A percentile compares a stretch with the other conserved stretches of the same genome.
These are phyloP conservation scores for Engystomops pustulosus DNA, from an alignment of 2,113 vertebrate genomes.

Conservation along the genomic window DNA sequence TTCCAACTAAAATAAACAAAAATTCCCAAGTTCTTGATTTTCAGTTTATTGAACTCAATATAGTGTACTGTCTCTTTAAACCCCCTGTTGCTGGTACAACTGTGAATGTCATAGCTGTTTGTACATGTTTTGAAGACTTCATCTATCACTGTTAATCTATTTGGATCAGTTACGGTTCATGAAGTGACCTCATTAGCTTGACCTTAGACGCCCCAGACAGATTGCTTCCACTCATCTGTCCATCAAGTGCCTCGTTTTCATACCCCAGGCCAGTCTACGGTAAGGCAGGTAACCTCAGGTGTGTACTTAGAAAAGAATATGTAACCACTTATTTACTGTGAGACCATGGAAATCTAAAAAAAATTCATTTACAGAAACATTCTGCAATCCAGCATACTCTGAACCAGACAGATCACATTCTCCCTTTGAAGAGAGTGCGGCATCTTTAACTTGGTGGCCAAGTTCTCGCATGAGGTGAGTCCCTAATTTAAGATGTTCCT, in stretches of 20 bases:
- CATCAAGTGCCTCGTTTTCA: constrained; percentile 21
- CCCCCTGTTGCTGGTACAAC: not conserved
- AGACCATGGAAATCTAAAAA: too few species aligned
- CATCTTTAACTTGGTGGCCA: too few species aligned
- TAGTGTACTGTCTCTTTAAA: not conserved
- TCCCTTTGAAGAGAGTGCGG: too few species aligned
- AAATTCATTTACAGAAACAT: too few species aligned
- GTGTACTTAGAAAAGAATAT: too few species aligned
- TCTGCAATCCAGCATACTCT: too few species aligned
- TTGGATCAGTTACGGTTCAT: constrained; percentile 32
- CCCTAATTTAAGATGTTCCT: too few species aligned
- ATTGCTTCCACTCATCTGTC: constrained; percentile 20
- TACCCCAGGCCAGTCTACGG: not conserved
- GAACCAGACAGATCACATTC: too few species aligned
- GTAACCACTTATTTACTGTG: too few species aligned
- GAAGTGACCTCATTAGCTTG: constrained; percentile 49
- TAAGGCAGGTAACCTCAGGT: not conserved
- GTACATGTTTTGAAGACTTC: constrained; percentile 22
- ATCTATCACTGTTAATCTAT: constrained; percentile 18
- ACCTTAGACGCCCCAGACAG: constrained; percentile 39
- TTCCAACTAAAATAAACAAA: not conserved
- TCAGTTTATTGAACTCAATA: not conserved
- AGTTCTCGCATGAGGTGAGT: too few species aligned
- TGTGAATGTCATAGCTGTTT: not conserved
- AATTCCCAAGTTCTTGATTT: not conserved